Conservation (phyloP, 2,888 invertebrate genomes). For the Drosophila fungiperda region DNA sequence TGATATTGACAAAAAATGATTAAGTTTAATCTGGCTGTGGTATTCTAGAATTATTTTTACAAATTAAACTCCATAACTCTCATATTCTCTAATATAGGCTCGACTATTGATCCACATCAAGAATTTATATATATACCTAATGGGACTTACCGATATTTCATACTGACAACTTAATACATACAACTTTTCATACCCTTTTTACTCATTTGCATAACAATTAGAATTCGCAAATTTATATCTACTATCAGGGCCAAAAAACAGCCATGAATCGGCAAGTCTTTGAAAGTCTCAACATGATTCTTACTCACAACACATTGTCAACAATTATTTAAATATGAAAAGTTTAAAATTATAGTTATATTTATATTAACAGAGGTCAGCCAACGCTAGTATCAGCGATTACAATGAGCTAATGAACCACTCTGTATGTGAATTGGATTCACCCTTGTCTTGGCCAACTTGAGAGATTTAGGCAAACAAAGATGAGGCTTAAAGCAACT, state of each 20-base stretch:
- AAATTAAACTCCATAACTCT: background rate
- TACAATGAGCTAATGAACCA: conserved; percentile 31
- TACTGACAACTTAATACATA: background rate
- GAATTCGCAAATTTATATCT: conserved; percentile 67
- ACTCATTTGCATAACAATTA: conserved; percentile 5
- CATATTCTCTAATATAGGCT: no score
- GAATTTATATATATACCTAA: background rate
- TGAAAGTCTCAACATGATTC: conserved; percentile 20
- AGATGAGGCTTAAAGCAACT: conserved; percentile 14
- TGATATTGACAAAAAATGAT: no score
- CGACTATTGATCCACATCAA: background rate
- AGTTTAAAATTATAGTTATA: conserved; percentile 20
- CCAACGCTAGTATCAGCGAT: background rate
- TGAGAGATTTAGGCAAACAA: conserved; percentile 31
- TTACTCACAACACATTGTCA: conserved; percentile 31
- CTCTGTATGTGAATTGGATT: conserved; percentile 33
- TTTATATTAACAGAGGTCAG: conserved; percentile 7
- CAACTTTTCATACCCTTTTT: background rate
- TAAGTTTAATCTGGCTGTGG: no score
- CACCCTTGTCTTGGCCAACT: conserved; percentile 14
- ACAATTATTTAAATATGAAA: conserved; percentile 47
- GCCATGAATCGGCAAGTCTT: conserved; percentile 11
- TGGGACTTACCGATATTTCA: background rate
- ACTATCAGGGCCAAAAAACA: conserved; percentile 51
- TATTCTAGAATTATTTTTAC: background rate